Evolutionary conservation across 2,113 vertebrate genomes (phyloP).

Genomic region (Marmota monax): DNA sequence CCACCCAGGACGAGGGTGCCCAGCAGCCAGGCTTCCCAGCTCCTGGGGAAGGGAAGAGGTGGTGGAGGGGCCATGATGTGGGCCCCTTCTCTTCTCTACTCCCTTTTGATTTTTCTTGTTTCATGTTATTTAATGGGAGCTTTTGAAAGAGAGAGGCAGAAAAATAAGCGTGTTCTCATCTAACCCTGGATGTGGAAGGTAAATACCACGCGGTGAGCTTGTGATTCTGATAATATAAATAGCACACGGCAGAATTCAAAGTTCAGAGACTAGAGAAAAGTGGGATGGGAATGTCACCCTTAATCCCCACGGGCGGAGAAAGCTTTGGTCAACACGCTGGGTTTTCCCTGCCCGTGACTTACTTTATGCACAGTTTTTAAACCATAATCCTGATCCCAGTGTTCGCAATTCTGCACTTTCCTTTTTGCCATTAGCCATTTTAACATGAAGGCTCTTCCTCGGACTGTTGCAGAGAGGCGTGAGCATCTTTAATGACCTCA

Average conservation of each 20-base stretch:
- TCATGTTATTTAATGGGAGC: neutral
- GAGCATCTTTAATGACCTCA: neutral
- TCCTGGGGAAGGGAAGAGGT: neutral
- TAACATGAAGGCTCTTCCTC: neutral
- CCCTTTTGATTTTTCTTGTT: neutral
- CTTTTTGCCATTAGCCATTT: conserved; percentile 34
- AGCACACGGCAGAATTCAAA: neutral
- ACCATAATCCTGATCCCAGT: conserved; percentile 61
- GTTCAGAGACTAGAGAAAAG: conserved; percentile 1
- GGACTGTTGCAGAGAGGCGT: neutral
- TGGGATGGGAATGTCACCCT: neutral
- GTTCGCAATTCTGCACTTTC: conserved; percentile 38
- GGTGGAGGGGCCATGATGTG: neutral
- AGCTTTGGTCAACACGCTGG: neutral
- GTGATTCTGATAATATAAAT: neutral
- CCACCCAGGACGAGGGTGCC: neutral
- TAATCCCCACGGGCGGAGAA: conserved; percentile 6
- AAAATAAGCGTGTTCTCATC: neutral
- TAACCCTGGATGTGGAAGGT: neutral
- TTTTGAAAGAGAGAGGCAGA: neutral
- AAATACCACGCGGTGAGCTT: neutral
- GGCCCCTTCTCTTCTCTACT: neutral
- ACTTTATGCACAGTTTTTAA: conserved; percentile 64
- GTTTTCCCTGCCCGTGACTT: neutral
- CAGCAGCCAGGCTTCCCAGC: neutral